Conservation (phyloP, 2,113 vertebrate genomes). For the Psittacus erithacus region DNA sequence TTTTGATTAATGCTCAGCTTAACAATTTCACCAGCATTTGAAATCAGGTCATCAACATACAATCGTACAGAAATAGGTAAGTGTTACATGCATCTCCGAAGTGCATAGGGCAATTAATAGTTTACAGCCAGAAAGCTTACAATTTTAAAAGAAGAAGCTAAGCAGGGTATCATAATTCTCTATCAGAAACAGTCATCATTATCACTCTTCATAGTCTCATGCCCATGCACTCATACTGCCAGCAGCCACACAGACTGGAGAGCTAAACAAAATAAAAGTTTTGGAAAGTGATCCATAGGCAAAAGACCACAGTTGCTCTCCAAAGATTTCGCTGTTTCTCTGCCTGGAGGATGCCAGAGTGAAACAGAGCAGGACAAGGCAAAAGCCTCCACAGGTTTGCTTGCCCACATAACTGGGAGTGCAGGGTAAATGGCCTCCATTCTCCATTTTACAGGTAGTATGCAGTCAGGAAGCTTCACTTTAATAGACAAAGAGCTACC, state of each 20-base stretch:
- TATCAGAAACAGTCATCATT: not conserved
- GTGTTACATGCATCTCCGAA: not conserved
- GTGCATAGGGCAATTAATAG: not conserved
- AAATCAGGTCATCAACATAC: not conserved
- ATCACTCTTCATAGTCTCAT: not conserved
- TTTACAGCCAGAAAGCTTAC: not conserved
- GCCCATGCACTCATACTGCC: not conserved
- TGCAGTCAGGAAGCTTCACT: not conserved
- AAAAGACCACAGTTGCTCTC: not conserved
- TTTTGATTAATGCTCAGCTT: not conserved
- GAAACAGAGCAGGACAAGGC: not conserved
- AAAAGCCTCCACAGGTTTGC: not conserved
- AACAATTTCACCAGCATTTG: not conserved
- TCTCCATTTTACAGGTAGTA: not conserved
- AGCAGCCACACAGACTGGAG: not conserved
- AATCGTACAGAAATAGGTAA: not conserved
- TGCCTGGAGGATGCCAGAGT: rapidly evolving
- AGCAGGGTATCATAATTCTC: not conserved
- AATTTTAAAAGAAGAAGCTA: not conserved
- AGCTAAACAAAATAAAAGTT: not conserved
- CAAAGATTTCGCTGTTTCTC: not conserved
- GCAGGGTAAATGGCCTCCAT: not conserved
- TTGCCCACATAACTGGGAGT: not conserved
- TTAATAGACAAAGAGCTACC: not conserved
- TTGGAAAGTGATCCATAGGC: not conserved